Evolutionary conservation across 2,888 invertebrate genomes (phyloP).

Genomic region (Leucoma salicis): DNA sequence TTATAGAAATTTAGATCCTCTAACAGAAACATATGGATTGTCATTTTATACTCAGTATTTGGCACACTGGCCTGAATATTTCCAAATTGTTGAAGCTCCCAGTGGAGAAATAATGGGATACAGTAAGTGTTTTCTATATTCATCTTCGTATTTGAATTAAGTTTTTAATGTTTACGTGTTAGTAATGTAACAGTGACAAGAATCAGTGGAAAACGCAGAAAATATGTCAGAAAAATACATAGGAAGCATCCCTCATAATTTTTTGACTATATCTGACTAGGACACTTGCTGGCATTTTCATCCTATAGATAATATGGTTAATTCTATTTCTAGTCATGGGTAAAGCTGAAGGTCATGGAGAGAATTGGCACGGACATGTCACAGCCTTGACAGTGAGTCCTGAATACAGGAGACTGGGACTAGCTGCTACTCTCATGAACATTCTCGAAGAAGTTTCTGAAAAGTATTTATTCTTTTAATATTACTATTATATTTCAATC

Average conservation of each 20-base stretch:
- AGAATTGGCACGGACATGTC: constrained; percentile 99
- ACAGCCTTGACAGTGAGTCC: constrained; percentile 98
- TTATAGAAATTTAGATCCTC: constrained; percentile 95
- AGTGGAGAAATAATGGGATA: constrained; percentile 99
- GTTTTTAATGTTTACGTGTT: too few species aligned
- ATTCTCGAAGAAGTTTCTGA: constrained; percentile 98
- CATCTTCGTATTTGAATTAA: background rate
- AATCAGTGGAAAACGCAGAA: too few species aligned
- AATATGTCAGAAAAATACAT: too few species aligned
- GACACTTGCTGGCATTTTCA: background rate
- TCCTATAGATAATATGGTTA: background rate
- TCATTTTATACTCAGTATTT: constrained; percentile 99
- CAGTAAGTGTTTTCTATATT: constrained; percentile 81
- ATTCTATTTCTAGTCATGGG: constrained; percentile 92
- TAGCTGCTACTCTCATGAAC: constrained; percentile 96
- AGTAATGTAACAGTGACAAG: too few species aligned
- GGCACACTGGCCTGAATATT: constrained; percentile 99
- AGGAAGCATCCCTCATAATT: too few species aligned
- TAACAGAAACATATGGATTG: constrained; percentile 98
- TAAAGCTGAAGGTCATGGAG: constrained; percentile 97
- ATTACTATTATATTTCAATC: constrained; percentile 5
- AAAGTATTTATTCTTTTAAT: constrained; percentile 81
- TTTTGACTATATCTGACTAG: too few species aligned
- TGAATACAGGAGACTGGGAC: constrained; percentile 94
- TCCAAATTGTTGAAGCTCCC: constrained; percentile 97